phyloP scores from a whole-genome alignment of 2,113 vertebrate species.

The Myrmophylax atrothorax region DNA sequence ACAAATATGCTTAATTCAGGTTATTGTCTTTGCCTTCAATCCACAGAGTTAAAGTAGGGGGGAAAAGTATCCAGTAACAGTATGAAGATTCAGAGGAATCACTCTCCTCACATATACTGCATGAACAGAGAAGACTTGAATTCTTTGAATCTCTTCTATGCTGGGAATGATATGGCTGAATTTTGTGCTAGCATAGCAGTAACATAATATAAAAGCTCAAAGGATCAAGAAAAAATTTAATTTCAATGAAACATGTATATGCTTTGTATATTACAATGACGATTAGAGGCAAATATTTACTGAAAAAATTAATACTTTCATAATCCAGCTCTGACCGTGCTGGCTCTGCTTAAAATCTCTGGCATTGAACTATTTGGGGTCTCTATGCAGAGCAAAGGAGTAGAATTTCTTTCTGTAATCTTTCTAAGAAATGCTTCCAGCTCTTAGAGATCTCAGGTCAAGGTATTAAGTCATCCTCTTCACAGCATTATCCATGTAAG shows the following conservation, averaged over 20 bases:
- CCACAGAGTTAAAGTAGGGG: not conserved
- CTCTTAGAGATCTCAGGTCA: not conserved
- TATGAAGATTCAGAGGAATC: not conserved
- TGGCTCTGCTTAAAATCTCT: not conserved
- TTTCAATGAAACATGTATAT: not conserved
- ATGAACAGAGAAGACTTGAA: not conserved
- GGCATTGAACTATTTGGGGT: fast-evolving
- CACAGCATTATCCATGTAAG: not conserved
- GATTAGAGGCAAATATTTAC: not conserved
- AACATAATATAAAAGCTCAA: not conserved
- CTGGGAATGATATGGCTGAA: not conserved
- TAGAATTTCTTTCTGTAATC: not conserved
- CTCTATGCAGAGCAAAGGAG: not conserved
- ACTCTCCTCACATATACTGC: not conserved
- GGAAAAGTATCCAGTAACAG: not conserved
- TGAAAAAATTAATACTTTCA: not conserved
- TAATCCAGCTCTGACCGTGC: not conserved
- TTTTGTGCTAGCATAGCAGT: not conserved
- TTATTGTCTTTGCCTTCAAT: not conserved
- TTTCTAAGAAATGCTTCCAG: not conserved
- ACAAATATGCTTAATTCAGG: not conserved
- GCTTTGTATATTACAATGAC: not conserved
- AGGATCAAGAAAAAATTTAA: not conserved
- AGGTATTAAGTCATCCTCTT: not conserved
- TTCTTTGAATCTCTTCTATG: not conserved